Evolutionary conservation across 2,888 invertebrate genomes (phyloP), one percentile per base, ranked within the genome.

Genomic region (Drosophila greeni): DNA sequence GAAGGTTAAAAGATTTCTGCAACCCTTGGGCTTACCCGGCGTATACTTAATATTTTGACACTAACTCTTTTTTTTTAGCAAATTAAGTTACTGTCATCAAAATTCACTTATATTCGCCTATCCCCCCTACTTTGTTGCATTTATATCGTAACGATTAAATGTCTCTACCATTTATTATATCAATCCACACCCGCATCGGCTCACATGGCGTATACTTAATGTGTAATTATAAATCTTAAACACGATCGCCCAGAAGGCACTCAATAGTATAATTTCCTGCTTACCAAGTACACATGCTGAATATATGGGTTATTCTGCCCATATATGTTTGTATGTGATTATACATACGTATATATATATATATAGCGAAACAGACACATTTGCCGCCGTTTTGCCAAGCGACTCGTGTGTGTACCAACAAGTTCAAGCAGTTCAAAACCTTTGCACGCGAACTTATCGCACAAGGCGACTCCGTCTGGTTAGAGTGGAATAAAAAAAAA

Each of bases 381-480:
- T 73, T 66, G 48, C 62, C 57, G 48, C 20, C 54, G 29, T 40
- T 59, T 59, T 36, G 51, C 49, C 43, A 51, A 24, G 36, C 16
- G 18, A n/a, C 23, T 69, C 18, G 29, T 56, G 39, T 42, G 42
- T 68, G 33, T 65, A 45, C 65, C 49, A 71, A 51, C 81, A 76
- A 80, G 78, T 80, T 83, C 83, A 80, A 71, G 75, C 69, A 66
- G 84, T 85, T 85, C 85, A 84, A 60, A 72, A 84, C 85, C 85
- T 85, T 85, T 83, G 85, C 75, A 71, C 84, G 69, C 78, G 73
- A 85, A 80, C 85, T 83, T 80, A 80, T 85, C 85, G 73, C 80
- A 72, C 61, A 66, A 59, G 61, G 52, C 70, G 47, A 37, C 66
- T 66, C 24, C 73, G 67, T 67, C 73, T 68, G 65, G 51, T 76